phyloP scores from a whole-genome alignment of 2,888 invertebrate genomes.

The Chironomus tentans region DNA sequence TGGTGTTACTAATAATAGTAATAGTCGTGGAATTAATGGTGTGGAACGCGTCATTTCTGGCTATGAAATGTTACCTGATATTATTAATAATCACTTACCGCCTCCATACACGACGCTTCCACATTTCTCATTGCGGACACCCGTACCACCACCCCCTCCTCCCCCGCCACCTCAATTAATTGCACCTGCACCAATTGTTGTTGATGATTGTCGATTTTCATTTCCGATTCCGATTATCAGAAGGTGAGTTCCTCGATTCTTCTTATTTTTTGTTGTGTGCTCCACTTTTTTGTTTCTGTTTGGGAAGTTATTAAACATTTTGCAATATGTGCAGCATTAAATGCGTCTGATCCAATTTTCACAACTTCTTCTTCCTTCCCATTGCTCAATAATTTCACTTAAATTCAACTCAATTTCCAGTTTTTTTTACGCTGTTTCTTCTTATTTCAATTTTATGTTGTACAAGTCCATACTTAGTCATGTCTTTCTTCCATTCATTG shows the following conservation, averaged over 20 bases:
- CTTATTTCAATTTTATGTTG: too few species aligned
- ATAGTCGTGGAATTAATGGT: conserved; percentile 8
- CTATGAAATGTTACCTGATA: conserved; percentile 15
- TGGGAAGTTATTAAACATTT: background rate
- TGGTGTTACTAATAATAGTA: too few species aligned
- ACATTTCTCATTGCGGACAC: background rate
- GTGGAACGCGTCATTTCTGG: conserved; percentile 1
- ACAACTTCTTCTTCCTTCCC: too few species aligned
- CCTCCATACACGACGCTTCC: conserved; percentile 17
- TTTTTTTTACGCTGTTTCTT: background rate
- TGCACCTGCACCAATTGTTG: conserved; percentile 1
- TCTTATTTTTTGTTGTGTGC: background rate
- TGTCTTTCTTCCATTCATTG: background rate
- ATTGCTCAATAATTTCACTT: background rate
- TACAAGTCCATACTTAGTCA: too few species aligned
- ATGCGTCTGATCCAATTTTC: too few species aligned
- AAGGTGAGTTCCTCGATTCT: conserved; percentile 14
- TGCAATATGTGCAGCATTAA: background rate
- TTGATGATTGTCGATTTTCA: conserved; percentile 19
- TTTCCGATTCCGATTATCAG: conserved; percentile 21
- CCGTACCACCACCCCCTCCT: background rate
- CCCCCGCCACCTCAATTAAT: background rate
- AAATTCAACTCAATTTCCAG: background rate
- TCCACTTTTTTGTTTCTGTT: background rate
- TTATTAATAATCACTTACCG: conserved; percentile 17